phyloP scores from a whole-genome alignment of 2,113 vertebrate genomes.

The Mustela lutreola region DNA sequence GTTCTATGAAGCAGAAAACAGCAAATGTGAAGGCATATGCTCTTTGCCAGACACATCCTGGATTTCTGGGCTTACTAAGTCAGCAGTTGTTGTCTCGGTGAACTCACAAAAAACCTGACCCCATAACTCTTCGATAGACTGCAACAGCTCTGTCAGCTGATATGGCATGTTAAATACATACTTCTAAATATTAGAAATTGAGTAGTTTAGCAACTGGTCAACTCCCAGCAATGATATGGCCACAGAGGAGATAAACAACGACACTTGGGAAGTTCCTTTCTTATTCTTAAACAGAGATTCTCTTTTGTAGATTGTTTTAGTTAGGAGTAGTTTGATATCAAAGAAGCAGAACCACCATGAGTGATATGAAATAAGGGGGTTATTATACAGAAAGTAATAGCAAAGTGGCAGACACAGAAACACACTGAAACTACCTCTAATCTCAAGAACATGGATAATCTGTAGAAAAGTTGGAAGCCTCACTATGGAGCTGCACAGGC shows the following conservation, averaged over 20 bases:
- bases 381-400: neutral
- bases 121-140: neutral
- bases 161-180: neutral
- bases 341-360: neutral
- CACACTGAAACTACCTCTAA: neutral
- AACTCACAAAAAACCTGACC: neutral
- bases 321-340: neutral
- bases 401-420: neutral
- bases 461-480: neutral
- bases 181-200: neutral
- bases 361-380: neutral
- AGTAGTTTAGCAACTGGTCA: slow-evolving; percentile 28
- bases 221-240: neutral
- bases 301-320: neutral
- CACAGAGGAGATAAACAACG: neutral
- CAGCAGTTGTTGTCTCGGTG: slow-evolving; percentile 1
- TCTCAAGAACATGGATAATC: neutral
- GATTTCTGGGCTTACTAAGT: slow-evolving; percentile 32
- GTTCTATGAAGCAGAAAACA: slow-evolving; percentile 54
- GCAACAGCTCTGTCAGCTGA: neutral
- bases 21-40: slow-evolving; percentile 52
- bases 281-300: neutral
- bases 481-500: neutral
- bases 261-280: neutral
- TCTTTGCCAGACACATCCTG: neutral